phyloP scores from a whole-genome alignment of 2,888 invertebrate species.

The Drosophila cyrtoloma region DNA sequence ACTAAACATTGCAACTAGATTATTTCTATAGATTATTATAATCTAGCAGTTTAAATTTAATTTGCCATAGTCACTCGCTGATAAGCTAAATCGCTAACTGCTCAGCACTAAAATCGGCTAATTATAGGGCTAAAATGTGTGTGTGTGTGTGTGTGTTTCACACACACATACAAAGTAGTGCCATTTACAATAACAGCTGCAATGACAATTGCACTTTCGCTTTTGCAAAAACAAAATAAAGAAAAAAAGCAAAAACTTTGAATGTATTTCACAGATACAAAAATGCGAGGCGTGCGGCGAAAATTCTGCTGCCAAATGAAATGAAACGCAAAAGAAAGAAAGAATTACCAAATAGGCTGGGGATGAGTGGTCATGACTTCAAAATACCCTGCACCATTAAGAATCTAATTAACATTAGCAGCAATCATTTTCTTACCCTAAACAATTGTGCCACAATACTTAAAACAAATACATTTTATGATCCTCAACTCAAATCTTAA shows the following conservation, averaged over 20 bases:
- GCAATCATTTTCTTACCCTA: neutral
- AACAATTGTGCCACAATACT: neutral
- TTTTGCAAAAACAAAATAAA: slow-evolving; percentile 39
- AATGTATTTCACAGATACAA: slow-evolving; percentile 61
- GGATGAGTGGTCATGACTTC: neutral
- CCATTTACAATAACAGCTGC: slow-evolving; percentile 4
- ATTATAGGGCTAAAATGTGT: slow-evolving; percentile 9
- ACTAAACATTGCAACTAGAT: neutral
- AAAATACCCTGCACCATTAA: slow-evolving; percentile 8
- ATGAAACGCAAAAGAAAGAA: slow-evolving; percentile 58
- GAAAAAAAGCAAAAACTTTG: slow-evolving; percentile 10
- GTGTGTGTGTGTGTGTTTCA: neutral
- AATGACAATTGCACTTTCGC: slow-evolving; percentile 63
- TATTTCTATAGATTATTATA: slow-evolving; percentile 4
- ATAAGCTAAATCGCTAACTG: slow-evolving; percentile 19
- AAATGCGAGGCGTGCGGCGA: slow-evolving; percentile 16
- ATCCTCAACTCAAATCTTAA: neutral
- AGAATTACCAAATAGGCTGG: neutral
- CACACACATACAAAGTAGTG: neutral
- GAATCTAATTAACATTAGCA: neutral
- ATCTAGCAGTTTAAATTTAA: slow-evolving; percentile 19
- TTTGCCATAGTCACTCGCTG: slow-evolving; percentile 12
- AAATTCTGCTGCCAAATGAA: slow-evolving; percentile 65
- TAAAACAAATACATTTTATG: neutral
- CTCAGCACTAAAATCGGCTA: slow-evolving; percentile 17